phyloP scores from a whole-genome alignment of 2,888 invertebrate species.

The Villa cingulata region DNA sequence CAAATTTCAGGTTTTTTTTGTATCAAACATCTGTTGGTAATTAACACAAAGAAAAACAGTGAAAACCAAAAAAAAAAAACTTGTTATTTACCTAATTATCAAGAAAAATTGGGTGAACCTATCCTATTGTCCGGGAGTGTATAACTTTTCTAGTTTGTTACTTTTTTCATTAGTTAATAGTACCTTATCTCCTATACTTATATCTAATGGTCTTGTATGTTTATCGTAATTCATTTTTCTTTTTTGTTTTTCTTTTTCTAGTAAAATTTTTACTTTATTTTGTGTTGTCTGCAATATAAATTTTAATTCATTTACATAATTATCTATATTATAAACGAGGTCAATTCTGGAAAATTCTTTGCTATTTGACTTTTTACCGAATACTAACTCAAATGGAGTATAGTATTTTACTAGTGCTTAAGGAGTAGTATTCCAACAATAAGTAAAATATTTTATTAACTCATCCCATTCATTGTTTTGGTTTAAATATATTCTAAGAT shows the following conservation, averaged over 20 bases:
- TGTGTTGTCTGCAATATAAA: neutral
- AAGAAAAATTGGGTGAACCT: too few species aligned
- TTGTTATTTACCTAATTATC: too few species aligned
- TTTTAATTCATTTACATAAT: neutral
- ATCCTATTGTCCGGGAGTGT: too few species aligned
- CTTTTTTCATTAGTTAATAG: too few species aligned
- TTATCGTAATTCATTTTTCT: neutral
- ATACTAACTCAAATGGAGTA: constrained; percentile 10
- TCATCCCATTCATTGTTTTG: constrained; percentile 9
- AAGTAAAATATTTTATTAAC: constrained; percentile 2
- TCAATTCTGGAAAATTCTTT: neutral
- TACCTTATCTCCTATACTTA: too few species aligned
- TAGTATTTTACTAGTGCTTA: constrained; percentile 1
- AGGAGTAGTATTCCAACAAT: constrained; percentile 10
- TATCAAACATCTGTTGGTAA: too few species aligned
- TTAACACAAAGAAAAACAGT: too few species aligned
- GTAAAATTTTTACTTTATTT: neutral
- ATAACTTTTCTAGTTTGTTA: too few species aligned
- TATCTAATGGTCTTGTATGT: too few species aligned
- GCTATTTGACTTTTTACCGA: constrained; percentile 7
- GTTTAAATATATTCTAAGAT: constrained; percentile 6
- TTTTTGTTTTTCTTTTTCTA: neutral
- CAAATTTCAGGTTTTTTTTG: too few species aligned
- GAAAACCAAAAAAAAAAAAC: too few species aligned
- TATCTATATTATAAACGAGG: neutral